A percentile compares a stretch with the other conserved stretches of the same genome.
Evolutionary conservation across 2,888 invertebrate species (phyloP).

Genomic region (Anthophora plumipes): DNA sequence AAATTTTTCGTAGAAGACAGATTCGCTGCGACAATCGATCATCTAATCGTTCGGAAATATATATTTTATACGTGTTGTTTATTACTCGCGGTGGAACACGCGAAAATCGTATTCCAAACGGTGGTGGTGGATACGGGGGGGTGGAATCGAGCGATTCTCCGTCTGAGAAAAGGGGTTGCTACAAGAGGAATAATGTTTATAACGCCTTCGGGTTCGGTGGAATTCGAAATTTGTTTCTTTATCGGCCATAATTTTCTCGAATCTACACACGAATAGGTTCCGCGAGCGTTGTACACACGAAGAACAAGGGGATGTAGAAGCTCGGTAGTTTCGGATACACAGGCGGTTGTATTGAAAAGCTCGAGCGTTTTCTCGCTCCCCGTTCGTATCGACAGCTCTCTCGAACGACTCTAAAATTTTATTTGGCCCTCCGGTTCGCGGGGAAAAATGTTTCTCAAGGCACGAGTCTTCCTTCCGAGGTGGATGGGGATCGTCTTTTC

Average conservation of each 20-base stretch:
- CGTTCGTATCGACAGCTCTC: constrained; percentile 63
- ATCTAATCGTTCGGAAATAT: constrained; percentile 69
- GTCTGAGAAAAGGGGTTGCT: constrained; percentile 61
- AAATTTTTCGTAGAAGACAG: neutral
- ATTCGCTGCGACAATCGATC: constrained; percentile 35
- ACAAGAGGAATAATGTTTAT: constrained; percentile 81
- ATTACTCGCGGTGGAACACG: constrained; percentile 74
- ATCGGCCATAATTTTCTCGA: constrained; percentile 83
- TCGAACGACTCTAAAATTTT: constrained; percentile 82
- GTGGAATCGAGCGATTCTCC: constrained; percentile 53
- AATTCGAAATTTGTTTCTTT: constrained; percentile 84
- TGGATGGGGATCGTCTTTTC: constrained; percentile 11
- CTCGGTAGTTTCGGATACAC: constrained; percentile 57
- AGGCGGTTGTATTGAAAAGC: constrained; percentile 75
- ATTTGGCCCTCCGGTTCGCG: constrained; percentile 70
- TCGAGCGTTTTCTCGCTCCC: constrained; percentile 44
- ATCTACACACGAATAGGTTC: constrained; percentile 82
- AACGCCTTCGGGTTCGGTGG: constrained; percentile 75
- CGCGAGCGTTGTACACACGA: constrained; percentile 53
- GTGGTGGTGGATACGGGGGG: constrained; percentile 52
- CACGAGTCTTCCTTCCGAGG: constrained; percentile 7
- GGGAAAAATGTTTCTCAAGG: constrained; percentile 54
- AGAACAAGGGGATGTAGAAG: constrained; percentile 38
- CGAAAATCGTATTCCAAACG: constrained; percentile 72
- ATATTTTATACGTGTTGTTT: constrained; percentile 74